phyloP scores from a whole-genome alignment of 2,888 invertebrate species.

The Phlogophora meticulosa region DNA sequence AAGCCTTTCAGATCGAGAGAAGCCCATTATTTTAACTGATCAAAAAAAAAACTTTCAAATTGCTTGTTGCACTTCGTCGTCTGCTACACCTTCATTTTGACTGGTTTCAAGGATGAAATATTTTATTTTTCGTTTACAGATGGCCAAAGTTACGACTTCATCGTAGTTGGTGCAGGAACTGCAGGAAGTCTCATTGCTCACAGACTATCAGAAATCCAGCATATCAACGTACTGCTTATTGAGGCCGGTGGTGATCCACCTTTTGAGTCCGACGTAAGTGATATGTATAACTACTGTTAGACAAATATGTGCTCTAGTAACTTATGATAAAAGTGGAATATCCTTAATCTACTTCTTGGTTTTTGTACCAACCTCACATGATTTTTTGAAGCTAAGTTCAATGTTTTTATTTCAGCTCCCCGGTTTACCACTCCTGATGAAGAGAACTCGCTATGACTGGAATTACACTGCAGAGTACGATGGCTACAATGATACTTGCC shows the following conservation, averaged over 20 bases:
- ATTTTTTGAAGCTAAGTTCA: not conserved
- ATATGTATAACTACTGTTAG: not conserved
- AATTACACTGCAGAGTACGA: conserved; percentile 72
- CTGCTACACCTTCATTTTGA: too few species aligned
- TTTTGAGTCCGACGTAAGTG: conserved; percentile 69
- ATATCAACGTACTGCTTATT: conserved; percentile 67
- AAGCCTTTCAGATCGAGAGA: too few species aligned
- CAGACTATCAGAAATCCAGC: conserved; percentile 66
- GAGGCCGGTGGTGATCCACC: conserved; percentile 75
- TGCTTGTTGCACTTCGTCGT: too few species aligned
- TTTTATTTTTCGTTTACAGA: conserved; percentile 45
- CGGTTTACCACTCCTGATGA: conserved; percentile 62
- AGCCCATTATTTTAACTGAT: too few species aligned
- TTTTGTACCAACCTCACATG: not conserved
- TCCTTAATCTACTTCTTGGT: too few species aligned
- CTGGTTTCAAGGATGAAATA: too few species aligned
- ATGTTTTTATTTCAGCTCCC: conserved; percentile 66
- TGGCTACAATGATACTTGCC: conserved; percentile 57
- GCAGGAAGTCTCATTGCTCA: conserved; percentile 71
- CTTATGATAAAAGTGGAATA: too few species aligned
- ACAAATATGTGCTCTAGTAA: too few species aligned
- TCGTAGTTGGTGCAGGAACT: conserved; percentile 72
- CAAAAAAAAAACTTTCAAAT: too few species aligned
- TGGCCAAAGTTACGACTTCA: conserved; percentile 65
- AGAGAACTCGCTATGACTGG: conserved; percentile 69